A percentile compares a stretch with the other conserved stretches of the same genome.
These are phyloP conservation scores for Parazoanthus atlanticus DNA, from an alignment of 92 coral and sea anemone species.

Conservation along the genomic window DNA sequence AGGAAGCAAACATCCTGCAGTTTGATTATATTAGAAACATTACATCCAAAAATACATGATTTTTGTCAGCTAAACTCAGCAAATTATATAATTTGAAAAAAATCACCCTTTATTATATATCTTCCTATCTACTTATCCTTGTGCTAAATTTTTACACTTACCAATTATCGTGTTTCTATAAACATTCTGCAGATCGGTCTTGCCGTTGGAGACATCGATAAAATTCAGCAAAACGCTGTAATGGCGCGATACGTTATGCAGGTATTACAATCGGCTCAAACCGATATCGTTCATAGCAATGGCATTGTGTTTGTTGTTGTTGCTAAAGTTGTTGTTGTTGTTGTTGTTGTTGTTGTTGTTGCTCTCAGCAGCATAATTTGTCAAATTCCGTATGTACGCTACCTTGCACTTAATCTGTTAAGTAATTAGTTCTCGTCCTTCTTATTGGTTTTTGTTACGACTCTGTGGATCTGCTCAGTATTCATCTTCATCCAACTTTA, in stretches of 20 bases:
- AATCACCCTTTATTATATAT: too few species aligned
- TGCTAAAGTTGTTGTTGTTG: neutral
- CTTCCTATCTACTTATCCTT: too few species aligned
- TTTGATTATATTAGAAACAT: too few species aligned
- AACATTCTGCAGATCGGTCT: slow-evolving; percentile 63
- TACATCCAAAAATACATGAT: too few species aligned
- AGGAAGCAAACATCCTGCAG: too few species aligned
- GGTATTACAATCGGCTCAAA: slow-evolving; percentile 46
- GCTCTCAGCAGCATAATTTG: neutral
- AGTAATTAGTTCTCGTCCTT: too few species aligned
- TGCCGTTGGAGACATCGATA: slow-evolving; percentile 91
- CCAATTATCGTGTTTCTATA: neutral
- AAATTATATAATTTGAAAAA: too few species aligned
- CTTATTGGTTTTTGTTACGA: too few species aligned
- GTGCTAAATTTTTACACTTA: neutral
- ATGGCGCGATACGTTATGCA: slow-evolving; percentile 95
- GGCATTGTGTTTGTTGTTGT: neutral
- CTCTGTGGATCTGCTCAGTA: too few species aligned
- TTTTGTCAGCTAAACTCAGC: too few species aligned
- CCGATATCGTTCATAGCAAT: neutral
- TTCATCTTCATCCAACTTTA: too few species aligned
- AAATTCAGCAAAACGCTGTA: slow-evolving; percentile 86
- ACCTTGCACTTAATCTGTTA: neutral
- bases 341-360: neutral
- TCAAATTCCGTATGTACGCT: neutral